Evolutionary conservation across 2,888 invertebrate genomes (phyloP), one percentile per base, ranked within the genome.

Genomic region (Tetanocera ferruginea): DNA sequence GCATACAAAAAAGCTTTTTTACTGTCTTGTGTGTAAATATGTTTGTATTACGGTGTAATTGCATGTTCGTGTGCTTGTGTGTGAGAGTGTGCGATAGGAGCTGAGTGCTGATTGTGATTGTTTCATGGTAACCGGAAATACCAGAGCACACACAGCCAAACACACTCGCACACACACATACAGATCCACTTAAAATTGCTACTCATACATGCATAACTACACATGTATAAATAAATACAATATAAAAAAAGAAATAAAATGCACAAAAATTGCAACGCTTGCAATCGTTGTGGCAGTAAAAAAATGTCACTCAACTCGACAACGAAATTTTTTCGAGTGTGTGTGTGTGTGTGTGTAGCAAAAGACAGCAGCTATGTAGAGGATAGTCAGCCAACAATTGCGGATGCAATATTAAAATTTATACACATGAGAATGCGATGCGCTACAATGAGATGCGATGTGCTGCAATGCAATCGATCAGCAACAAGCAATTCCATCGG

Each of bases 41-140:
- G 55, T 23, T 19, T 23, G 55, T 19, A 11, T 55, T 23, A 19
- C 8, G n/a, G 2, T 43, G 19, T 43, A 19, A 19, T 52, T 51
- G 31, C 37, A 43, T 23, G 57, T 49, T 51, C 25, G 28, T 72
- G 72, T 57, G 57, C 19, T 14, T 77, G 67, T 34, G 73, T 49
- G n/a, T 51, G 72, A 72, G 69, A 67, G 19, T 19, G 49, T 31
- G 37, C 14, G 67, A 43, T 19, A 55, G 34, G 31, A 34, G 52
- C 43, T n/a, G 55, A 72, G 60, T 60, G 31, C 72, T 57, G 72
- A 72, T 72, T 72, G 37, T 81, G 78, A 80, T 79, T 76, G 70
- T 70, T 77, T 78, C 52, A 80, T 64, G 76, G 78, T 69, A 80
- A 79, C 78, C 76, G 80, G 80, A 81, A 79, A 78, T 77, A 77